Evolutionary conservation across 1,140 invertebrate species (phyloP), one percentile per base, ranked within the genome.

Genomic region (Sarcophaga peregrina): DNA sequence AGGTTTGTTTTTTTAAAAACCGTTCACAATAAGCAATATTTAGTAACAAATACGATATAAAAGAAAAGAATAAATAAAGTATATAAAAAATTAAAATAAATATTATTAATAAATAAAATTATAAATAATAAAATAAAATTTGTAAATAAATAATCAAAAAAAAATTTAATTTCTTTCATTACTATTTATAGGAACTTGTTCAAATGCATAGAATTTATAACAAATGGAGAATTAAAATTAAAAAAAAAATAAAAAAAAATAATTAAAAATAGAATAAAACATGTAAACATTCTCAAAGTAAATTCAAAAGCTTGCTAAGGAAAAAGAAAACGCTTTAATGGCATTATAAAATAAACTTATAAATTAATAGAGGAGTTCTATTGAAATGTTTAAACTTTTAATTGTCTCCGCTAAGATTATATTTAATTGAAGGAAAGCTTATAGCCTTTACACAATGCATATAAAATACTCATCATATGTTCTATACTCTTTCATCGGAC

Each of bases 241-340:
- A 80, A 13, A 50, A 2, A 80, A 80, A 80, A 45, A 5, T 54
- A 80, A 54, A 4, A 72, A 20, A 81, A 37, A 45, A 45, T n/a
- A 45, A n/a, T n/a, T n/a, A n/a, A n/a, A n/a, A n/a, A n/a, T n/a
- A n/a, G n/a, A n/a, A n/a, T n/a, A n/a, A n/a, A n/a, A n/a, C 20
- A 20, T 81, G 62, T 20, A 47, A 62, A 46, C 54, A 62, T 45
- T 76, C 25, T 76, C 75, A 78, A 50, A 47, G 47, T 17, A 5
- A 78, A 75, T 20, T 15, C 20, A 78, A 78, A 47, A n/a, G 75
- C 75, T 78, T 78, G 75, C 75, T n/a, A 62, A 81, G 80, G 80
- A 81, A 81, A 78, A 78, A 52, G 17, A 46, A 81, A 81, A 72
- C 80, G 80, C 80, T 81, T 81, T 54, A 81, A 62, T 25, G 46